Percentiles rank a stretch among this genome's conserved stretches.
These are phyloP conservation scores for Hemibagrus guttatus DNA, from an alignment of 2,797 vertebrate species.

Conservation along the genomic window DNA sequence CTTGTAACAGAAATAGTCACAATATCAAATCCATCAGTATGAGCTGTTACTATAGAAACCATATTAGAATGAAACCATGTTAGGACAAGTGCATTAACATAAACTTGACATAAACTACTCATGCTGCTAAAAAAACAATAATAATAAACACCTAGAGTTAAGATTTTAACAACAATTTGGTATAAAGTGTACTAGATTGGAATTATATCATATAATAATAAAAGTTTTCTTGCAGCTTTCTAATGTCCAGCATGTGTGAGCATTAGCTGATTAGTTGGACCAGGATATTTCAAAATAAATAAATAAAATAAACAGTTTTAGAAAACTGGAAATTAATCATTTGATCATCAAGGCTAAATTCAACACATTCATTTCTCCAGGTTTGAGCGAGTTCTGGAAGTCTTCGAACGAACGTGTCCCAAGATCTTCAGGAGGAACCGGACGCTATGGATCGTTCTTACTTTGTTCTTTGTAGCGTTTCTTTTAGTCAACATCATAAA, in stretches of 20 bases:
- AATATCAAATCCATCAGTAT: background rate
- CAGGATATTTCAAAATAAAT: too few species aligned
- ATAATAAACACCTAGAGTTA: background rate
- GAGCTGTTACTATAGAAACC: background rate
- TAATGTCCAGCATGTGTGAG: background rate
- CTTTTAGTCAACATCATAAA: conserved; percentile 74
- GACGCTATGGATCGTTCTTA: conserved; percentile 69
- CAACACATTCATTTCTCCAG: conserved; percentile 40
- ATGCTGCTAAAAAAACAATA: background rate
- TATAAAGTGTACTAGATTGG: background rate
- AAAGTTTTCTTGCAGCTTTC: background rate
- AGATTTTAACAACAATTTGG: background rate
- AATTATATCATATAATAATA: background rate
- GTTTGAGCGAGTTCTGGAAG: conserved; percentile 70
- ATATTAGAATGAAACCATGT: background rate
- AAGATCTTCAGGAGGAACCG: conserved; percentile 69
- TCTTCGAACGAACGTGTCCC: conserved; percentile 70
- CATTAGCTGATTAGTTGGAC: background rate
- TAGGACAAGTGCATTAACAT: background rate
- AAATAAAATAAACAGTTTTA: background rate
- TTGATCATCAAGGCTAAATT: background rate
- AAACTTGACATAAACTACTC: background rate
- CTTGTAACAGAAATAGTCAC: background rate
- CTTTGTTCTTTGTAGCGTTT: conserved; percentile 70
- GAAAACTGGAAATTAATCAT: background rate